A percentile compares a stretch with the other conserved stretches of the same genome.
These are phyloP conservation scores for Ephydatia muelleri DNA, from an alignment of 37 sponge, comb jelly and placozoan genomes.

Conservation along the genomic window DNA sequence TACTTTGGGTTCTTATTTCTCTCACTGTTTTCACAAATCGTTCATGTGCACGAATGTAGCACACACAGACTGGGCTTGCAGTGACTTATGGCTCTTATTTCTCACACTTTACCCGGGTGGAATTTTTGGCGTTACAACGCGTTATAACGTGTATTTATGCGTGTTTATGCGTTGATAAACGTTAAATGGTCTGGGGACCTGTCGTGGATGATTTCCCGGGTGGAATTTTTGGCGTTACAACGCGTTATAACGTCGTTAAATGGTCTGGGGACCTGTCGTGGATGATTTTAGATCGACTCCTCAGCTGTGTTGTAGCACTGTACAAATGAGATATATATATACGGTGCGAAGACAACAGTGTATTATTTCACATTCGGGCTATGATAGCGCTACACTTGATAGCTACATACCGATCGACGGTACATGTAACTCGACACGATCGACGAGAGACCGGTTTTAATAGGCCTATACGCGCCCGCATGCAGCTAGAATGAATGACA, in stretches of 20 bases:
- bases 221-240: too few relatives aligned
- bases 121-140: not conserved
- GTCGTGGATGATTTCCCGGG: not conserved
- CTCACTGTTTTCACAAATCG: too few relatives aligned
- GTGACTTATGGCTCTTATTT: too few relatives aligned
- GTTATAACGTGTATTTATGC: too few relatives aligned
- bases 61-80: too few relatives aligned
- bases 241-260: too few relatives aligned
- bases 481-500: not conserved
- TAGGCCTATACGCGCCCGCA: constrained; percentile 1
- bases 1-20: too few relatives aligned
- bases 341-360: not conserved
- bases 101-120: too few relatives aligned
- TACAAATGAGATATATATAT: not conserved
- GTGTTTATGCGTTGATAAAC: not conserved
- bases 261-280: too few relatives aligned
- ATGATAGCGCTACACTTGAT: not conserved
- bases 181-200: constrained; percentile 1
- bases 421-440: not conserved
- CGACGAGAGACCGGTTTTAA: not conserved
- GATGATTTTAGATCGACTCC: too few relatives aligned
- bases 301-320: not conserved
- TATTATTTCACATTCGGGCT: not conserved
- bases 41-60: too few relatives aligned
- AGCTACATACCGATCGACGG: not conserved